phyloP scores from a whole-genome alignment of 2,797 vertebrate species.

The Rhinoraja longicauda region DNA sequence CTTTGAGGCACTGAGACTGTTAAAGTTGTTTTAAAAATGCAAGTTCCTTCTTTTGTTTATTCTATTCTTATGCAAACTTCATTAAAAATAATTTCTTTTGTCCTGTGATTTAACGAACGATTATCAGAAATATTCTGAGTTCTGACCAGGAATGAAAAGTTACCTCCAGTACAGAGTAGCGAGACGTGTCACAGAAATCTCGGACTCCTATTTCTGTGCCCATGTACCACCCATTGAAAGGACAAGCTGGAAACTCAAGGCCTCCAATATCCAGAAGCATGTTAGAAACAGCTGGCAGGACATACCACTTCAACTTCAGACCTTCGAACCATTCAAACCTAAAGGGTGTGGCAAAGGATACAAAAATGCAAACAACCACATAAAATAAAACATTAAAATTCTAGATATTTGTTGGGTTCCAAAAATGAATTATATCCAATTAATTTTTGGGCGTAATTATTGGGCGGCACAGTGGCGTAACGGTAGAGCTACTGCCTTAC shows the following conservation, averaged over 20 bases:
- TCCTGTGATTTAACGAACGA: neutral
- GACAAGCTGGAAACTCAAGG: constrained; percentile 86
- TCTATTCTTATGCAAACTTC: neutral
- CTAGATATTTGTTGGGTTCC: neutral
- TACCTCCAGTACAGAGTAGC: constrained; percentile 96
- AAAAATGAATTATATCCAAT: too few species aligned
- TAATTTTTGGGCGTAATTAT: too few species aligned
- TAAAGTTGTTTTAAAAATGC: neutral
- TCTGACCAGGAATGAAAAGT: neutral
- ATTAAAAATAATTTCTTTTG: neutral
- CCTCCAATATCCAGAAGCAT: constrained; percentile 93
- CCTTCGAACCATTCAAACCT: constrained; percentile 94
- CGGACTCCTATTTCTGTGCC: constrained; percentile 95
- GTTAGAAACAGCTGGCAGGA: constrained; percentile 85
- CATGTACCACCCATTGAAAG: constrained; percentile 99
- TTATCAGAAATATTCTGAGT: neutral
- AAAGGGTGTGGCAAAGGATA: constrained; percentile 20
- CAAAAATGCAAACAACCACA: neutral
- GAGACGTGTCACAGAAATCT: constrained; percentile 90
- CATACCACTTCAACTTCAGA: constrained; percentile 88
- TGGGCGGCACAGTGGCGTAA: too few species aligned
- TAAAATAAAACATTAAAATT: neutral
- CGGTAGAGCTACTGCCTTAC: too few species aligned
- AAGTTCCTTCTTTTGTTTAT: neutral
- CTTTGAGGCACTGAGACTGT: neutral